Conservation (phyloP, 2,797 vertebrate genomes). For the Molothrus aeneus region DNA sequence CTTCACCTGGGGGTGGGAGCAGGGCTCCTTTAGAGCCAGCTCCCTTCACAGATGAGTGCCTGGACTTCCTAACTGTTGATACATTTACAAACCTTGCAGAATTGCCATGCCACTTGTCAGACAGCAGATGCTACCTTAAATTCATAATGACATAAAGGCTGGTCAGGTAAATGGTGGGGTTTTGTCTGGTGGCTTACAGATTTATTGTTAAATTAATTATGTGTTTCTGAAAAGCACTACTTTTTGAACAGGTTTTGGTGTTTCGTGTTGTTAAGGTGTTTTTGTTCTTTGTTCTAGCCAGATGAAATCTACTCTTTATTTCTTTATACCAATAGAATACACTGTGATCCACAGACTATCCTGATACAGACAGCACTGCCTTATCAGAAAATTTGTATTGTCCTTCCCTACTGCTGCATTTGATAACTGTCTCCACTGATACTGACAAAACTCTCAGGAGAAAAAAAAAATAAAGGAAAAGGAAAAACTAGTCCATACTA, state of each 20-base stretch:
- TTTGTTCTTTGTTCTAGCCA: background rate
- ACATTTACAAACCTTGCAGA: background rate
- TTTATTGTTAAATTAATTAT: background rate
- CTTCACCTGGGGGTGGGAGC: background rate
- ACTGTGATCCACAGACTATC: background rate
- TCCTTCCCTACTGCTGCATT: background rate
- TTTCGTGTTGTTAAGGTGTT: background rate
- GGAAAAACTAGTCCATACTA: background rate
- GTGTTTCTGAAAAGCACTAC: background rate
- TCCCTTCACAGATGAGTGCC: background rate
- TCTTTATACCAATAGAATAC: background rate
- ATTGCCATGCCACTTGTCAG: rapidly evolving
- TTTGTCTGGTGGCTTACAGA: background rate
- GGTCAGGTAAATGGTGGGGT: background rate
- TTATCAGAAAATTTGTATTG: background rate
- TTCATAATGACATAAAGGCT: background rate
- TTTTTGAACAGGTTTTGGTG: background rate
- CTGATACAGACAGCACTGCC: background rate
- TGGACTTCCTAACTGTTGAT: background rate
- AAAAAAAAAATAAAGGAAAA: background rate
- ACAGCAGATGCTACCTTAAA: background rate
- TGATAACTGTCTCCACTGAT: background rate
- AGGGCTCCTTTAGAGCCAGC: background rate
- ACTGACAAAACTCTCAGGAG: background rate
- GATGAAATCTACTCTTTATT: background rate